Conservation (phyloP, 2,888 invertebrate species). For the Balanococcus diminutus region DNA sequence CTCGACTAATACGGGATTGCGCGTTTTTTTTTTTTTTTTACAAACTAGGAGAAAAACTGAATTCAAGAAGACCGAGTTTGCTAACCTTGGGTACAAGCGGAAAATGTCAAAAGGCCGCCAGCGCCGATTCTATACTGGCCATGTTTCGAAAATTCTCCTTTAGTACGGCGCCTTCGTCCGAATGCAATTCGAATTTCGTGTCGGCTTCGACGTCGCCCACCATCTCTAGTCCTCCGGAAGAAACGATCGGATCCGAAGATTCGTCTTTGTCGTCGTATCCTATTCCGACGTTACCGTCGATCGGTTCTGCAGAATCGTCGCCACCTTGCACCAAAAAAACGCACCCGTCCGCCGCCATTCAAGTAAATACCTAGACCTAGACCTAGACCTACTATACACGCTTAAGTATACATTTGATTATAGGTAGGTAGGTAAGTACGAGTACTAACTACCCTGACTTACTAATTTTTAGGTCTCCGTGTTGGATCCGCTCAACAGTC, state of each 20-base stretch:
- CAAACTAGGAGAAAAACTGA: conserved; percentile 49
- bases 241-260: conserved; percentile 72
- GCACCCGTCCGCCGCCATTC: conserved; percentile 49
- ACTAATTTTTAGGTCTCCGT: conserved; percentile 67
- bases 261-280: conserved; percentile 55
- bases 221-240: conserved; percentile 71
- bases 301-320: conserved; percentile 71
- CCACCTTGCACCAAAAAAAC: conserved; percentile 62
- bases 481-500: conserved; percentile 72
- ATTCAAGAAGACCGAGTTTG: conserved; percentile 50
- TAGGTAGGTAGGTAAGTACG: not conserved
- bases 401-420: too few relatives aligned
- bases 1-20: too few relatives aligned
- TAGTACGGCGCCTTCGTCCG: conserved; percentile 53
- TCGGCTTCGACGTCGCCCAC: conserved; percentile 76
- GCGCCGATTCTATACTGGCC: conserved; percentile 79
- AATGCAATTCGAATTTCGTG: conserved; percentile 67
- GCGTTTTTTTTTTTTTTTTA: not conserved
- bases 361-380: too few relatives aligned
- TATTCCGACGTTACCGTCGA: conserved; percentile 66
- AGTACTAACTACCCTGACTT: too few relatives aligned
- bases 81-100: conserved; percentile 51
- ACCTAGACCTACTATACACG: too few relatives aligned
- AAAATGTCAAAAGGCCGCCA: conserved; percentile 61
- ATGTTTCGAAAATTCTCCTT: conserved; percentile 76